Conservation (phyloP, 64 coral and sea anemone species). For the Stichodactyla helianthus region DNA sequence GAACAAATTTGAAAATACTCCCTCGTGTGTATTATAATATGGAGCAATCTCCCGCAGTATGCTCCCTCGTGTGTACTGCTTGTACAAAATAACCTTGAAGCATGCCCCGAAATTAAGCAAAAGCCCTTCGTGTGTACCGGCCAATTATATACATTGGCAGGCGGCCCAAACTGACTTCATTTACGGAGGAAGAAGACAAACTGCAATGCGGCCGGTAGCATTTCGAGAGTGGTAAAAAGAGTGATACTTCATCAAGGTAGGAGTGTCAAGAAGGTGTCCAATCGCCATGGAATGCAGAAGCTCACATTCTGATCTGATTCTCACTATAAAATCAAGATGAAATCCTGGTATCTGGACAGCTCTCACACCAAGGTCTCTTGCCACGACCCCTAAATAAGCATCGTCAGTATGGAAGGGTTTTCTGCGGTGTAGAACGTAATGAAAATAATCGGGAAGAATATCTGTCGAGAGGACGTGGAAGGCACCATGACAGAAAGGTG, state of each 20-base stretch:
- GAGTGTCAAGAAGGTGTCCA: neutral
- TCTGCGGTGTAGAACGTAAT: neutral
- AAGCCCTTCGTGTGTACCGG: no score
- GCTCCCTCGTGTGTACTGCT: no score
- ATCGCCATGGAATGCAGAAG: neutral
- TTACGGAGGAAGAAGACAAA: no score
- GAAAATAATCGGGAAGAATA: neutral
- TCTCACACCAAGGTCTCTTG: neutral
- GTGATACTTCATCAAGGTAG: neutral
- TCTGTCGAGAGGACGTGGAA: slow-evolving; percentile 13
- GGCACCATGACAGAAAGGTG: neutral
- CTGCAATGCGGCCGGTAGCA: no score
- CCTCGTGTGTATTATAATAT: no score
- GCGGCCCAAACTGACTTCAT: no score
- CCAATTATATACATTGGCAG: no score
- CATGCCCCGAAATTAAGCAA: no score
- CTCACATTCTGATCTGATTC: neutral
- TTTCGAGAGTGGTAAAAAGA: no score
- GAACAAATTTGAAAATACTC: no score
- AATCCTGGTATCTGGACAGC: neutral
- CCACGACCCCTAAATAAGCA: slow-evolving; percentile 3
- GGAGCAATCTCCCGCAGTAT: no score
- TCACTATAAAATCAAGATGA: neutral
- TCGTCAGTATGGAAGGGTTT: neutral
- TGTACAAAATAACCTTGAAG: no score